Percentiles rank a stretch among this genome's conserved stretches.
phyloP scores from a whole-genome alignment of 2,888 invertebrate genomes.

The Agrochola macilenta region DNA sequence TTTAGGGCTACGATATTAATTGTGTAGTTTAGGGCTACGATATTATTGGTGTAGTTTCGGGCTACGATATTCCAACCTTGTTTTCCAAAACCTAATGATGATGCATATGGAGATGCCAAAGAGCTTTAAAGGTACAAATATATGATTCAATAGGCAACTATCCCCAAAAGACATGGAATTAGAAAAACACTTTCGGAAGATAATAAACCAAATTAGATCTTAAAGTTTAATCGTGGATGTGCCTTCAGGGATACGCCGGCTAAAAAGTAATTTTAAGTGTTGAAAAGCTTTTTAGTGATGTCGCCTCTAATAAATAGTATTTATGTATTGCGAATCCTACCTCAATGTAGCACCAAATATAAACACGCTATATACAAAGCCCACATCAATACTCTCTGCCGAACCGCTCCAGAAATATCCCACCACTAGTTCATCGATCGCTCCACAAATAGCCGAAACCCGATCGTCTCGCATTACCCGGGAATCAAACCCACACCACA shows the following conservation, averaged over 20 bases:
- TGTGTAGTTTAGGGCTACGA: no score
- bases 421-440: slow-evolving; percentile 60
- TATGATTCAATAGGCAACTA: background rate
- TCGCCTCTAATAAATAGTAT: background rate
- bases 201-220: no score
- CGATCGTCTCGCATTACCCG: slow-evolving; percentile 67
- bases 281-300: no score
- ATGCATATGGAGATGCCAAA: background rate
- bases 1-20: no score
- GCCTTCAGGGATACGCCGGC: no score
- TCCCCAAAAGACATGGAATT: background rate
- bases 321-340: background rate
- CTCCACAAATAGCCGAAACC: slow-evolving; percentile 67
- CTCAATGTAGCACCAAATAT: background rate
- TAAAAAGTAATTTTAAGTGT: no score
- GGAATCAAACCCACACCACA: slow-evolving; percentile 74
- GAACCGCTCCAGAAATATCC: slow-evolving; percentile 59
- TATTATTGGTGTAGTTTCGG: no score
- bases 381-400: slow-evolving; percentile 5
- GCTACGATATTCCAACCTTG: background rate
- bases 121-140: background rate
- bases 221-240: no score
- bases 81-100: background rate
- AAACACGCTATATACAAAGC: background rate
- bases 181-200: background rate